These are phyloP conservation scores for Pomatostomus ruficeps DNA, from an alignment of 2,113 vertebrate genomes.

Conservation along the genomic window DNA sequence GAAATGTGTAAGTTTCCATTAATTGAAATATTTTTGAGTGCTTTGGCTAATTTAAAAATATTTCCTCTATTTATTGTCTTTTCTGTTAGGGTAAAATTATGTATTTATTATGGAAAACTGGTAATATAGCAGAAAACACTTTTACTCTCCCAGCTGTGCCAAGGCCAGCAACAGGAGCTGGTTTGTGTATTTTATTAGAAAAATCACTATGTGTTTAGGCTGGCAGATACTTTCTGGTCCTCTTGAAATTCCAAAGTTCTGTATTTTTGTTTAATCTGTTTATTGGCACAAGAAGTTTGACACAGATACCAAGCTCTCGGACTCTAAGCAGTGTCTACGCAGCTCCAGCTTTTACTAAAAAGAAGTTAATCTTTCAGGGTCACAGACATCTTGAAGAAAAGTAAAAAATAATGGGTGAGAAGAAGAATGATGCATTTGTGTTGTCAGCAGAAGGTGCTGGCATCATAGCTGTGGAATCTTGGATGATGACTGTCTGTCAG, in stretches of 20 bases:
- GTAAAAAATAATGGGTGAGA: not conserved
- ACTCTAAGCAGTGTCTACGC: not conserved
- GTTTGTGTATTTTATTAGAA: not conserved
- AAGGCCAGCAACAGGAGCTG: not conserved
- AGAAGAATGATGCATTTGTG: not conserved
- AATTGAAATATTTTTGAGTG: not conserved
- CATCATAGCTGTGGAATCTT: conserved; percentile 31
- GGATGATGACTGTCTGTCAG: not conserved
- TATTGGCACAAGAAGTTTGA: not conserved
- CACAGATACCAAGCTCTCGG: not conserved
- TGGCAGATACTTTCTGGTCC: not conserved
- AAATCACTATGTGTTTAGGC: not conserved
- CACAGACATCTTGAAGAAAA: not conserved
- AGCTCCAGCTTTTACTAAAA: not conserved
- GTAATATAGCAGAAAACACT: not conserved
- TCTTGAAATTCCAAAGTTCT: not conserved
- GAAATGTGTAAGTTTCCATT: not conserved
- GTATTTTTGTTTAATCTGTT: not conserved
- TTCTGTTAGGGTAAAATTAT: not conserved
- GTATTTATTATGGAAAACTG: not conserved
- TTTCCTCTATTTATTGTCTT: not conserved
- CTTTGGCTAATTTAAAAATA: not conserved
- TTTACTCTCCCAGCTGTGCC: not conserved
- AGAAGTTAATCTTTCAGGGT: not conserved
- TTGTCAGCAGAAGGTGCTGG: not conserved